A percentile compares a stretch with the other conserved stretches of the same genome.
phyloP scores from a whole-genome alignment of 2,113 vertebrate genomes.

The Bostrychus sinensis region DNA sequence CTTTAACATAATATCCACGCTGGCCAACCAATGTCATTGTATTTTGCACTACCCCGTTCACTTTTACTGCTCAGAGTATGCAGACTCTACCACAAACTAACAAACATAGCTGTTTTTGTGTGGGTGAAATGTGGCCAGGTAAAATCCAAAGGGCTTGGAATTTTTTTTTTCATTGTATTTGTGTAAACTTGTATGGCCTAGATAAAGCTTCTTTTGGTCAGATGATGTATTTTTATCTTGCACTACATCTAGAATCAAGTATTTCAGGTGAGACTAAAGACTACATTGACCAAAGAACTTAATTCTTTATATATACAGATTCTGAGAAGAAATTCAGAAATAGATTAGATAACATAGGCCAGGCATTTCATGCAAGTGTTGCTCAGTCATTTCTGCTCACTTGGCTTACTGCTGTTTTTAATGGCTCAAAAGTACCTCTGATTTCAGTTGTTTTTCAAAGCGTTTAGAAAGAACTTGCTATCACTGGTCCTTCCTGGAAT shows the following conservation, averaged over 20 bases:
- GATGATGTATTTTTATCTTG: too few species aligned
- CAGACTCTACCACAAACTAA: neutral
- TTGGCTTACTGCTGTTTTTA: neutral
- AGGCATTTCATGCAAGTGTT: neutral
- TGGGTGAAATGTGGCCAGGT: slow-evolving; percentile 15
- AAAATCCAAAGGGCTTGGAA: neutral
- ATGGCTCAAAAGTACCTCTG: neutral
- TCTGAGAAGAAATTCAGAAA: neutral
- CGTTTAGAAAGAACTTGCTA: neutral
- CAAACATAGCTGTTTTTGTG: neutral
- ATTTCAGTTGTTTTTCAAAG: neutral
- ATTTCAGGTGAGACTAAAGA: too few species aligned
- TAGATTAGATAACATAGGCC: neutral
- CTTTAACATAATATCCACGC: too few species aligned
- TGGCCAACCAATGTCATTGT: too few species aligned
- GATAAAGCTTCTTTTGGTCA: neutral
- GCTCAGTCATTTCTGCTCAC: neutral
- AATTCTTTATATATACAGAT: neutral
- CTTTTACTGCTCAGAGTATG: neutral
- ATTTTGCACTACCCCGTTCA: neutral
- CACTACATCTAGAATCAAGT: too few species aligned
- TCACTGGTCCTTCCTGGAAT: slow-evolving; percentile 35
- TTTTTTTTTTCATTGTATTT: neutral
- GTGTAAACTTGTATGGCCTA: neutral
- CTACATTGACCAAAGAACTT: too few species aligned